Evolutionary conservation across 2,888 invertebrate genomes (phyloP).

Genomic region (Scaptomyza cyrtandrae): DNA sequence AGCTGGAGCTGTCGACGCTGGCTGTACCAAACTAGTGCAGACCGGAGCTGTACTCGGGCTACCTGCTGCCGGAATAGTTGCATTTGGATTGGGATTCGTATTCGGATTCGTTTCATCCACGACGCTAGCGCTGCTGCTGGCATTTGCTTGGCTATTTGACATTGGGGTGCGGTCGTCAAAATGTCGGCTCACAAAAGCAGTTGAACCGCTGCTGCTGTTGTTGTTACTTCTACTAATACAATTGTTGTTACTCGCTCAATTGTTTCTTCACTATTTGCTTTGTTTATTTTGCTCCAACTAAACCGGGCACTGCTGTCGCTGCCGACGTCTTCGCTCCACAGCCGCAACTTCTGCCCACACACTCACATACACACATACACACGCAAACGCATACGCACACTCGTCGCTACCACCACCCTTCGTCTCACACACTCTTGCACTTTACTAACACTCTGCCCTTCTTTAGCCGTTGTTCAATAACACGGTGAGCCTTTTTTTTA

Average conservation of each 20-base stretch:
- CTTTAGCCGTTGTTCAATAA: constrained; percentile 68
- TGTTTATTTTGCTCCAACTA: constrained; percentile 55
- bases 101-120: constrained; percentile 70
- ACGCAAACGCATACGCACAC: constrained; percentile 44
- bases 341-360: constrained; percentile 68
- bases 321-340: constrained; percentile 54
- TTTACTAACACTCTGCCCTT: constrained; percentile 47
- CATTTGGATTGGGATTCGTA: constrained; percentile 51
- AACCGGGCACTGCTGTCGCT: constrained; percentile 48
- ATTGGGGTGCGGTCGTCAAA: constrained; percentile 79
- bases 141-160: constrained; percentile 82
- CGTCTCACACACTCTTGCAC: constrained; percentile 31
- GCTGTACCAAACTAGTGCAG: constrained; percentile 29
- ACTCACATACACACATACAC: constrained; percentile 42
- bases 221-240: constrained; percentile 24
- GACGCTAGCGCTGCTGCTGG: constrained; percentile 78
- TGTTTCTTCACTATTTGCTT: constrained; percentile 49
- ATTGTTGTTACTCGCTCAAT: constrained; percentile 44
- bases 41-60: constrained; percentile 26
- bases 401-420: constrained; percentile 46
- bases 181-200: constrained; percentile 59
- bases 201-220: constrained; percentile 58
- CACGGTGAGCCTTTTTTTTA: constrained; percentile 56
- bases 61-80: constrained; percentile 52
- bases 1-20: constrained; percentile 50